Evolutionary conservation across 2,888 invertebrate species (phyloP).

Genomic region (Amphipyra berbera): DNA sequence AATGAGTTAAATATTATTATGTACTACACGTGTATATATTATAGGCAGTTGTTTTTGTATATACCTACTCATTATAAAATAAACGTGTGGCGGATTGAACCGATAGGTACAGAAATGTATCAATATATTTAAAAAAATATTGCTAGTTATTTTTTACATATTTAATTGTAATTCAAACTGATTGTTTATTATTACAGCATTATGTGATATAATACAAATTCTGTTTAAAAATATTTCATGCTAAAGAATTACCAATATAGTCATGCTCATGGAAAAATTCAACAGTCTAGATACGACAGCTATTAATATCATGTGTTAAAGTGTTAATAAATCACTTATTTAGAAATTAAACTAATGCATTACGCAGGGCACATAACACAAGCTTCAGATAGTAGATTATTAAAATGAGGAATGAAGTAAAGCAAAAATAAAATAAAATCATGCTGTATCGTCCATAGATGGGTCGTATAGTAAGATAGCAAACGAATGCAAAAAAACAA

Average conservation of each 20-base stretch:
- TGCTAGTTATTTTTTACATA: conserved; percentile 18
- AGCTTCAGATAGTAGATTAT: conserved; percentile 11
- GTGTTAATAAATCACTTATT: conserved; percentile 15
- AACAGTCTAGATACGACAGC: conserved; percentile 17
- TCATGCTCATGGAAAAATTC: conserved; percentile 20
- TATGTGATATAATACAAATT: not conserved
- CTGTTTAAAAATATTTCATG: no score
- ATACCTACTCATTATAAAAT: no score
- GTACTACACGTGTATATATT: not conserved
- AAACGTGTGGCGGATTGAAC: not conserved
- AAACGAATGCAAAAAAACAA: conserved; percentile 54
- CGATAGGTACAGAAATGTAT: not conserved
- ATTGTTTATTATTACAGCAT: not conserved
- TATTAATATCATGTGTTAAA: conserved; percentile 16
- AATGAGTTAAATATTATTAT: conserved; percentile 23
- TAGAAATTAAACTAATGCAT: conserved; percentile 7
- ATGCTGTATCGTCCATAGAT: conserved; percentile 76
- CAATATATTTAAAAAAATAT: conserved; percentile 20
- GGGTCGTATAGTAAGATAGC: conserved; percentile 73
- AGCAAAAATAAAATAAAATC: conserved; percentile 55
- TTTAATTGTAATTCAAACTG: not conserved
- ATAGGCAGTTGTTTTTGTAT: no score
- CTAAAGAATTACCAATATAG: conserved; percentile 2
- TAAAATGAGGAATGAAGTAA: conserved; percentile 26
- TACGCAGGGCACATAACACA: conserved; percentile 1